phyloP scores from a whole-genome alignment of 2,888 invertebrate genomes.

The Drosophila greeni region DNA sequence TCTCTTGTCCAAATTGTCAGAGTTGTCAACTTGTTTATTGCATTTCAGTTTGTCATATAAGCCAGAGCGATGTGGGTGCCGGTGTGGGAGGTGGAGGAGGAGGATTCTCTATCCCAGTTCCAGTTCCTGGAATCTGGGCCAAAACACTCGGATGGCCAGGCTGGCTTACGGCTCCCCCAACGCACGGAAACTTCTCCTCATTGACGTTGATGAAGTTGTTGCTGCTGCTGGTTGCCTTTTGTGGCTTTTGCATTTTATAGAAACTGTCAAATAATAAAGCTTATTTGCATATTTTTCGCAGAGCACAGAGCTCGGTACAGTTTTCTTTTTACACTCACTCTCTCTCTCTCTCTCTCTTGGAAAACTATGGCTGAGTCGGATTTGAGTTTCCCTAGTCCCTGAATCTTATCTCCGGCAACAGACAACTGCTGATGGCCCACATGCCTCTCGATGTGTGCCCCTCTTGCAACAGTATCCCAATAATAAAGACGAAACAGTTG shows the following conservation, averaged over 20 bases:
- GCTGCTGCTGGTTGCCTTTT: conserved; percentile 36
- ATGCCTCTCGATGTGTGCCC: conserved; percentile 2
- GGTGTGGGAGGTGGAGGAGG: no score
- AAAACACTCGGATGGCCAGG: conserved; percentile 33
- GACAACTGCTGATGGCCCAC: conserved; percentile 9
- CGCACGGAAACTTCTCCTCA: conserved; percentile 43
- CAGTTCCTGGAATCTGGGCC: conserved; percentile 6
- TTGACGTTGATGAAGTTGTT: conserved; percentile 54
- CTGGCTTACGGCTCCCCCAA: conserved; percentile 35
- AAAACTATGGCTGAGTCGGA: conserved; percentile 27
- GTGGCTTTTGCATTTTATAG: conserved; percentile 51
- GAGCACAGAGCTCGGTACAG: neutral
- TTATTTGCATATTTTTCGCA: conserved; percentile 52
- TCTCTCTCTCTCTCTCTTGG: neutral
- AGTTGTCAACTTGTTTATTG: conserved; percentile 64
- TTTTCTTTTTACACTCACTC: conserved; percentile 1
- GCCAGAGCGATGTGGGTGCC: conserved; percentile 30
- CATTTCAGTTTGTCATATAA: conserved; percentile 56
- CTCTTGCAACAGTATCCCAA: no score
- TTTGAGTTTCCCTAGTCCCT: conserved; percentile 9
- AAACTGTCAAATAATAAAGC: conserved; percentile 53
- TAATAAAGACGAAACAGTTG: no score
- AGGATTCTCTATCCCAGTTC: neutral
- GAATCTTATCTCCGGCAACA: conserved; percentile 32
- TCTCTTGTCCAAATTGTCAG: conserved; percentile 62